A percentile compares a stretch with the other conserved stretches of the same genome.
These are phyloP conservation scores for Squalus acanthias DNA, from an alignment of 2,797 vertebrate species.

Conservation along the genomic window DNA sequence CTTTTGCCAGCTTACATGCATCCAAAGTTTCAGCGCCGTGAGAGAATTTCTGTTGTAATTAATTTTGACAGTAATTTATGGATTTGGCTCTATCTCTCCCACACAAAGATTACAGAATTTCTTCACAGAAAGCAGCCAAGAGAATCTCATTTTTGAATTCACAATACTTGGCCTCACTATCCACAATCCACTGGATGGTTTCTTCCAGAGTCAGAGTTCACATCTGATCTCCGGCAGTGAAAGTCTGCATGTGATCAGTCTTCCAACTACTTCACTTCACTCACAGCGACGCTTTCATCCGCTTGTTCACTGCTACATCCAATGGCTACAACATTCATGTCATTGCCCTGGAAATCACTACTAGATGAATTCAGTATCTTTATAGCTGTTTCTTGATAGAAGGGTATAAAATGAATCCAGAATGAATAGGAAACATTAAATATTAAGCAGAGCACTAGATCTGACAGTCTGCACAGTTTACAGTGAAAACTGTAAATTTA, in stretches of 20 bases:
- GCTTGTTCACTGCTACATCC: neutral
- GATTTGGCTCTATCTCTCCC: neutral
- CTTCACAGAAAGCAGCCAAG: neutral
- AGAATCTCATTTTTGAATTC: neutral
- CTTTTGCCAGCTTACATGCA: neutral
- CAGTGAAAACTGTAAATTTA: no score
- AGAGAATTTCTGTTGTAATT: neutral
- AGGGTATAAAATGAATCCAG: neutral
- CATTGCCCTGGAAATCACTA: neutral
- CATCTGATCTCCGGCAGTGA: neutral
- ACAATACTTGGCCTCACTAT: neutral
- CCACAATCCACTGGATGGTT: neutral
- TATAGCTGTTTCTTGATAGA: neutral
- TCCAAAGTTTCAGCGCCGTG: neutral
- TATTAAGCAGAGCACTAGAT: neutral
- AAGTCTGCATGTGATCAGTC: neutral
- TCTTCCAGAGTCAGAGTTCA: neutral
- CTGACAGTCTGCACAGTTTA: neutral
- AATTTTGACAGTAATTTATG: neutral
- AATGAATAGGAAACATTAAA: neutral
- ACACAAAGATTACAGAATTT: neutral
- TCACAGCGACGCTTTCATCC: neutral
- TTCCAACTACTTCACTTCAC: neutral
- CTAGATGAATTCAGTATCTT: neutral
- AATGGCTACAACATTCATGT: neutral